A percentile compares a stretch with the other conserved stretches of the same genome.
Conservation (phyloP, 2,797 vertebrate species). For the Lacerta viridis region DNA sequence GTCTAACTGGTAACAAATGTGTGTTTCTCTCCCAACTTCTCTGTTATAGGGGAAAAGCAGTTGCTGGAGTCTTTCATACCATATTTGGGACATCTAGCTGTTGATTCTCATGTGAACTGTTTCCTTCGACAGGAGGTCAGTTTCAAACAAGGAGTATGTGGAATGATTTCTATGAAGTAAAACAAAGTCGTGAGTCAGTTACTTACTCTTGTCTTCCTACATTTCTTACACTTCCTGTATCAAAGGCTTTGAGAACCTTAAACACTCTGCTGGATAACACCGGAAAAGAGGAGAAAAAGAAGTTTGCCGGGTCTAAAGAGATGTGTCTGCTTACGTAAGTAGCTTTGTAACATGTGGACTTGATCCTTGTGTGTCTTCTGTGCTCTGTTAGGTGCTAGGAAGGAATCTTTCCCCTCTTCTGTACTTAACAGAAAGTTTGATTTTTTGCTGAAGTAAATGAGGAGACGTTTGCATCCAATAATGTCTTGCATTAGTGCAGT, state of each 20-base stretch:
- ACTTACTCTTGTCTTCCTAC: neutral
- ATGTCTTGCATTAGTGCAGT: too few species aligned
- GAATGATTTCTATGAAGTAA: neutral
- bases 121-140: constrained; percentile 83
- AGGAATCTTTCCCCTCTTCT: neutral
- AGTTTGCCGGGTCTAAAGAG: constrained; percentile 79
- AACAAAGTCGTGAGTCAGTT: neutral
- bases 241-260: constrained; percentile 84
- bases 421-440: neutral
- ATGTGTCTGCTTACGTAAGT: constrained; percentile 81
- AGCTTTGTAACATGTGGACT: neutral
- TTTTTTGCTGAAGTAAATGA: neutral
- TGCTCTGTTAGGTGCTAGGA: neutral
- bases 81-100: constrained; percentile 81
- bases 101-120: constrained; percentile 68
- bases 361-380: neutral
- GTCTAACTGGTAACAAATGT: neutral
- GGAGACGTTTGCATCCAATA: too few species aligned
- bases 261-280: constrained; percentile 81
- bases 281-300: constrained; percentile 78
- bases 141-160: fast-evolving
- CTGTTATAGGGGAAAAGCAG: constrained; percentile 79
- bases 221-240: neutral
- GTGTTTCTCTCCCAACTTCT: neutral
- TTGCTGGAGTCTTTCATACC: constrained; percentile 83